Evolutionary conservation across 2,797 vertebrate genomes (phyloP), one percentile per base, ranked within the genome.

Genomic region (Erethizon dorsatum): DNA sequence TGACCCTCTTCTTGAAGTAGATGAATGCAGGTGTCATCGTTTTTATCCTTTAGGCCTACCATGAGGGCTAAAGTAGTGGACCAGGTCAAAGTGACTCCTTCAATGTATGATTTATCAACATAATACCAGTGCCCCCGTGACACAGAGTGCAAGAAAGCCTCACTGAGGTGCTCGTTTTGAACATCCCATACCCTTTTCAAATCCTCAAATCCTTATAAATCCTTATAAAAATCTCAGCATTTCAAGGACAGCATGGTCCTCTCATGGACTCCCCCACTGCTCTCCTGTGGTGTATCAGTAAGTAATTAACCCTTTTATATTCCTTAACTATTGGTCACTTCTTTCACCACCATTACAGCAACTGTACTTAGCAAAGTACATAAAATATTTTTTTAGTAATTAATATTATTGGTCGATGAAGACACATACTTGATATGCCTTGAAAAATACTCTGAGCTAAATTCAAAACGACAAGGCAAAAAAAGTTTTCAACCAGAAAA

Each of bases 381-480:
- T 45, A 26, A 45, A 75, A 31, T 28, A 47, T 26, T 73, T 54
- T 88, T 88, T 79, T 78, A 31, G 41, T 41, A 57, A 50, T 47
- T 56, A 79, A 45, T 56, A 54, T 52, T 50, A 63, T 71, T 90
- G 88, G 3, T 79, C 33, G 63, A 15, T 41, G 67, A 91, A 86
- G 67, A 75, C 6, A 89, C 0, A n/a, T 65, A 18, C 24, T 61
- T 94, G 18, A 91, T 84, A 90, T 82, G 13, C 5, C 5, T 78
- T 83, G 15, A 88, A 87, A 95, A 78, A 11, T 11, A 69, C 6
- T 83, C 31, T 91, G 33, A 80, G 6, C 0, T 77, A 84, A 94
- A 89, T 75, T 94, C 52, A 61, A 91, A 93, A 75, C 41, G 59
- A 91, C 15, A 11, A 86, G 67, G 15, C 33, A 77, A 96, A 87